Conservation (phyloP, 2,113 vertebrate species). For the Penelope pileata region DNA sequence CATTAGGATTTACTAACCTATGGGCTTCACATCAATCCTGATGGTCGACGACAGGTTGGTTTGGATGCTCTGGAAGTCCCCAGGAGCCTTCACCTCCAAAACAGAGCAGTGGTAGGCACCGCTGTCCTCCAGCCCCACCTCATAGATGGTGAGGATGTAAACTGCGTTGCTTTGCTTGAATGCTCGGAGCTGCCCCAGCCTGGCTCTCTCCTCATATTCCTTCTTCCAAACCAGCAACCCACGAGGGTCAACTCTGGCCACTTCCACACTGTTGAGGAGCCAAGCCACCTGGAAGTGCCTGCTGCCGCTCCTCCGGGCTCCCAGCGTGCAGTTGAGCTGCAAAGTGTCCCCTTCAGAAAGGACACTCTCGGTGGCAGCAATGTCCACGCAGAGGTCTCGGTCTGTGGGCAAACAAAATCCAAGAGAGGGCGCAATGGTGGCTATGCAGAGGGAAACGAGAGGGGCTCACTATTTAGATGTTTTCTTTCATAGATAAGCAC, state of each 20-base stretch:
- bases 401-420: constrained; percentile 58
- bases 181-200: constrained; percentile 73
- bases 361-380: neutral
- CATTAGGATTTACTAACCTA: constrained; percentile 58
- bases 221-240: constrained; percentile 72
- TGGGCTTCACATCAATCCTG: constrained; percentile 1
- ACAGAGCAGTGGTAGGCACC: constrained; percentile 81
- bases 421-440: neutral
- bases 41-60: constrained; percentile 16
- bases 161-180: constrained; percentile 63
- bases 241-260: constrained; percentile 75
- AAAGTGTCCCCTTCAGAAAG: constrained; percentile 78
- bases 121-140: constrained; percentile 73
- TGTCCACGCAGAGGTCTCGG: constrained; percentile 64
- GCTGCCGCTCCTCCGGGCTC: constrained; percentile 23
- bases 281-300: constrained; percentile 79
- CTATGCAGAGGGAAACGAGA: neutral
- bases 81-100: constrained; percentile 64
- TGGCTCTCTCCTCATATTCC: constrained; percentile 59
- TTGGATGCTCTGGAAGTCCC: neutral
- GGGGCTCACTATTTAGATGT: neutral
- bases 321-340: constrained; percentile 74
- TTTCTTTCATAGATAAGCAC: neutral
- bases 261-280: constrained; percentile 57
- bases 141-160: constrained; percentile 77